These are phyloP conservation scores for Ursus arctos DNA, from an alignment of 2,113 vertebrate species.

Conservation along the genomic window DNA sequence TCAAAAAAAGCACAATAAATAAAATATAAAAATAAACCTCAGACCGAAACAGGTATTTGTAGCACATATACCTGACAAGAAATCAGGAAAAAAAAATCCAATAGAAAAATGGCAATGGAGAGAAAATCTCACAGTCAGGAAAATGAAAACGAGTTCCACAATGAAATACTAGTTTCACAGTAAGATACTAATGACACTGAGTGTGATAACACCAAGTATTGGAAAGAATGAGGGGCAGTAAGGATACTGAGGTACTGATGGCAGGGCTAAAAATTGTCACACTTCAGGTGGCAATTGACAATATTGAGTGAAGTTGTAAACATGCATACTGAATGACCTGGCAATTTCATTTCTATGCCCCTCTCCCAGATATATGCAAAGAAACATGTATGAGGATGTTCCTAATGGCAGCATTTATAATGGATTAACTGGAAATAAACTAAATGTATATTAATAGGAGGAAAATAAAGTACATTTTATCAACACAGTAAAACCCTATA, in stretches of 20 bases:
- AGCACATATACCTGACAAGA: not conserved
- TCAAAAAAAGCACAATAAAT: not conserved
- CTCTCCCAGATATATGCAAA: not conserved
- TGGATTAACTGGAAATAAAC: not conserved
- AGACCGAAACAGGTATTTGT: not conserved
- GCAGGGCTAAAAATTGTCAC: not conserved
- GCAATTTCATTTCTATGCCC: not conserved
- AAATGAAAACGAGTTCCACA: not conserved
- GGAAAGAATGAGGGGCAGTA: not conserved
- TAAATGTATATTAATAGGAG: not conserved
- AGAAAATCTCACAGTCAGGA: not conserved
- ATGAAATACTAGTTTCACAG: not conserved
- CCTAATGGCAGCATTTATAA: not conserved
- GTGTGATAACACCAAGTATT: not conserved
- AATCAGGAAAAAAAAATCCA: not conserved
- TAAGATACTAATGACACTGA: not conserved
- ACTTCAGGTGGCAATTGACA: not conserved
- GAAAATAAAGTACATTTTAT: not conserved
- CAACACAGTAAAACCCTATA: not conserved
- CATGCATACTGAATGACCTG: not conserved
- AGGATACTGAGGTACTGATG: not conserved
- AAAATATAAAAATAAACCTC: not conserved
- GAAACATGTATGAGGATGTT: not conserved
- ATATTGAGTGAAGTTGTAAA: not conserved
- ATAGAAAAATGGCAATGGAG: not conserved